Evolutionary conservation across 2,888 invertebrate species (phyloP), one percentile per base, ranked within the genome.

Genomic region (Steinernema scapterisci): DNA sequence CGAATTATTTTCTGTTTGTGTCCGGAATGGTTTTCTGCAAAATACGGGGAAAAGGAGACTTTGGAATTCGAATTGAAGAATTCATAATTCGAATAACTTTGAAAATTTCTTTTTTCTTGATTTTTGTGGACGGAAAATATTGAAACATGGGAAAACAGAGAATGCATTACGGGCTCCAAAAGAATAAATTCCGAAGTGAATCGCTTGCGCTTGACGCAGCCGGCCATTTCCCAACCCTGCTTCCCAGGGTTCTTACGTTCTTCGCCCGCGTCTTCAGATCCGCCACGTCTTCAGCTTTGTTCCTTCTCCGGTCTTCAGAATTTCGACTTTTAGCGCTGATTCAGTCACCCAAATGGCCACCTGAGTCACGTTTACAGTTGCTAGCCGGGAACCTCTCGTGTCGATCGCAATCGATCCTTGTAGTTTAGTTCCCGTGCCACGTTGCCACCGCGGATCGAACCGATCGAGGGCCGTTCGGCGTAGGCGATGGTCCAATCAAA

Each of bases 301-400:
- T 13, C 45, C 54, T 21, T 54, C 54, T 54, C 25, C 54, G 54
- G 7, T n/a, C 63, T 63, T 31, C 31, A 48, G 48, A 48, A 48
- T 38, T 38, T 38, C 38, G n/a, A n/a, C n/a, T n/a, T n/a, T n/a
- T n/a, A n/a, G 54, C 25, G 31, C 38, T 27, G 38, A 63, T 63
- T n/a, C 27, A 63, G 38, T 27, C 25, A 31, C 63, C 27, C 63
- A 13, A 25, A 31, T 25, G 63, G 25, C 25, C 63, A 11, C 38
- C 31, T 63, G 63, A 63, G 11, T 63, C 63, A 63, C 63, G 25
- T 63, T 63, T 63, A 63, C 31, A 27, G 63, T 31, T 63, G 63
- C 16, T 19, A 13, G 5, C 48, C 5, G 31, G 3, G 9, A 38
- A 38, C 38, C 9, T 38, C 9, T 38, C 54, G 54, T n/a, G n/a